A percentile compares a stretch with the other conserved stretches of the same genome.
Conservation (phyloP, 2,113 vertebrate genomes). For the Vulpes vulpes region DNA sequence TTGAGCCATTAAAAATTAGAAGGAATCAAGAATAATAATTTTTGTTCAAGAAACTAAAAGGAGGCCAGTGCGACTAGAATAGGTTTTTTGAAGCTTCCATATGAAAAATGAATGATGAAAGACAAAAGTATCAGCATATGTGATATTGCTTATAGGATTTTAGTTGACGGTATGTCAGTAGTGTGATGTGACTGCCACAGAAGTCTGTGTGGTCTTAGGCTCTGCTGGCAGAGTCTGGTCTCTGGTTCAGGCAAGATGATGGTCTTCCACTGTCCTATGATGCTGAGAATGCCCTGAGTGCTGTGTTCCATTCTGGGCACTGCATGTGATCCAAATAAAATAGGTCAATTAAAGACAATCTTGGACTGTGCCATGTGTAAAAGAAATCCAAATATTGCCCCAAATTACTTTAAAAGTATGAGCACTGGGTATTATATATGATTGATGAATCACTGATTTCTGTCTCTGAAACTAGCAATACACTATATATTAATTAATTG, state of each 20-base stretch:
- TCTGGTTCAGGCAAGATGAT: neutral
- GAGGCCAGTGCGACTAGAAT: neutral
- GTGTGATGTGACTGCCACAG: neutral
- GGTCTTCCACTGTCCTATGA: neutral
- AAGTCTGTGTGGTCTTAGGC: rapidly evolving
- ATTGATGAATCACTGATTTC: neutral
- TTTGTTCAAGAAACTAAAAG: neutral
- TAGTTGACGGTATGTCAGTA: neutral
- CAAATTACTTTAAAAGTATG: neutral
- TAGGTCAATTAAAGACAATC: neutral
- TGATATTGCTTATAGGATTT: neutral
- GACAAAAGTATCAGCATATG: no score
- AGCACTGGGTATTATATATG: neutral
- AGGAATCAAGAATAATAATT: neutral
- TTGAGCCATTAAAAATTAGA: neutral
- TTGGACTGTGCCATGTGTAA: neutral
- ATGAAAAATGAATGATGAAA: neutral
- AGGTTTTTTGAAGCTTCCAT: neutral
- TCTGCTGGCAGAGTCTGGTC: neutral
- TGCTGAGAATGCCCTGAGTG: neutral
- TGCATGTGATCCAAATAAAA: neutral
- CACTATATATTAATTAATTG: neutral
- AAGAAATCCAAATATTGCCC: neutral
- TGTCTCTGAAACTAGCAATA: neutral
- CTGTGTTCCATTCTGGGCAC: neutral